These are phyloP conservation scores for Catharus fuscescens DNA, from an alignment of 2,113 vertebrate species.

Conservation along the genomic window DNA sequence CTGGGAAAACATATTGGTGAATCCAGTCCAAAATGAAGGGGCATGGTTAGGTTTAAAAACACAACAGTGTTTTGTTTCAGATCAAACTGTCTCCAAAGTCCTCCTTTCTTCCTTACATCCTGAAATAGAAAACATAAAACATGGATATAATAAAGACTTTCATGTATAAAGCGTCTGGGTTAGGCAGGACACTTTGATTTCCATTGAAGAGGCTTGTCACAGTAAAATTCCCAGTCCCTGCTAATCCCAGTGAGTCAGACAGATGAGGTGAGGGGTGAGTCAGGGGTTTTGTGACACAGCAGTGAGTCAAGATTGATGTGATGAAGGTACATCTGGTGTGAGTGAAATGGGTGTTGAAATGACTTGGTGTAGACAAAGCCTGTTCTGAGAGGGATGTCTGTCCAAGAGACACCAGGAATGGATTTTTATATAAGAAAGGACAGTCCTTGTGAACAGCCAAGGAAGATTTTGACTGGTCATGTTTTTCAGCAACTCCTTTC, in stretches of 20 bases:
- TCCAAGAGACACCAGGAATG: neutral
- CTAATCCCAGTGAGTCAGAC: slow-evolving; percentile 4
- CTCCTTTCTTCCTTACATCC: neutral
- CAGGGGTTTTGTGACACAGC: neutral
- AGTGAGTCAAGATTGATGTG: neutral
- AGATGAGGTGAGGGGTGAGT: neutral
- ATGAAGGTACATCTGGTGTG: neutral
- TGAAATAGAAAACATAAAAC: neutral
- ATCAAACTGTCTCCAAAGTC: neutral
- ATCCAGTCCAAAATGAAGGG: neutral
- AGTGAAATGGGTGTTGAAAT: neutral
- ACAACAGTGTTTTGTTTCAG: neutral
- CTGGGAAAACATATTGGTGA: neutral
- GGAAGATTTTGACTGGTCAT: neutral
- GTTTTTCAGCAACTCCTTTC: neutral
- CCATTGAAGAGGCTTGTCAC: neutral
- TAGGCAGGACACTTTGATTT: neutral
- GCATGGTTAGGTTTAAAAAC: neutral
- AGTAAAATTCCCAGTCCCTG: neutral
- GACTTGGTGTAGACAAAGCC: neutral
- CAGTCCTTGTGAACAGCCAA: neutral
- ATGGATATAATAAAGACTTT: neutral
- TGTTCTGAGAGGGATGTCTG: neutral
- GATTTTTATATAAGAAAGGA: neutral
- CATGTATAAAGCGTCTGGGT: neutral